phyloP scores from a whole-genome alignment of 1,140 invertebrate species.

The Ips nitidus region DNA sequence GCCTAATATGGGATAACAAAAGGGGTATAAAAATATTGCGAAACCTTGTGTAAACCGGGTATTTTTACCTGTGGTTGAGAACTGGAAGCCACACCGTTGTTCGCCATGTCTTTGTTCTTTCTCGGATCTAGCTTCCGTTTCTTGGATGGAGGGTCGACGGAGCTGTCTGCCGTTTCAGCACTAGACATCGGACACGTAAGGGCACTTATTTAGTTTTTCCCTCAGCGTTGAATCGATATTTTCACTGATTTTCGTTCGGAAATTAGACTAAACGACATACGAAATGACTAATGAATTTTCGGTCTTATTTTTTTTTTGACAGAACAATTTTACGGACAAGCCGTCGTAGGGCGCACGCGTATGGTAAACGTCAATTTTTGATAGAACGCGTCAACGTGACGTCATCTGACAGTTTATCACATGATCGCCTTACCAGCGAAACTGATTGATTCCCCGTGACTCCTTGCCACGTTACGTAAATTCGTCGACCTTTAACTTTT shows the following conservation, averaged over 20 bases:
- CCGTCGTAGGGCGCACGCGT: too few species aligned
- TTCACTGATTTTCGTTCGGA: slow-evolving; percentile 10
- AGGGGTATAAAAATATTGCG: too few species aligned
- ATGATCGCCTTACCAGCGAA: too few species aligned
- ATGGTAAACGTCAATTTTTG: too few species aligned
- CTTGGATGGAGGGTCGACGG: slow-evolving; percentile 83
- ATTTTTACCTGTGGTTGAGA: slow-evolving; percentile 41
- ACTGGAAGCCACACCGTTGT: slow-evolving; percentile 67
- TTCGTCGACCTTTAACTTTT: too few species aligned
- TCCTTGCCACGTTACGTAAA: too few species aligned
- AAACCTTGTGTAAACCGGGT: too few species aligned
- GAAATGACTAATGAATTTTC: slow-evolving; percentile 12
- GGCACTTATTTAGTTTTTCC: slow-evolving; percentile 43
- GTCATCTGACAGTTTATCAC: too few species aligned
- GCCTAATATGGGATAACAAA: too few species aligned
- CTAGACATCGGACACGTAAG: slow-evolving; percentile 80
- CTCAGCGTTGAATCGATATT: neutral
- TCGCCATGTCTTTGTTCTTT: slow-evolving; percentile 70
- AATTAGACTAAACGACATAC: slow-evolving; percentile 10
- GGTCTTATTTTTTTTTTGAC: neutral
- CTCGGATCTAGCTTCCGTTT: slow-evolving; percentile 74
- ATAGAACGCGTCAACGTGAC: too few species aligned
- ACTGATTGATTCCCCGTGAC: too few species aligned
- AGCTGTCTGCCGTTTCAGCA: slow-evolving; percentile 80
- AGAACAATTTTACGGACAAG: too few species aligned